These are phyloP conservation scores for Ammodytes marinus DNA, from an alignment of 2,113 vertebrate species.

Conservation along the genomic window DNA sequence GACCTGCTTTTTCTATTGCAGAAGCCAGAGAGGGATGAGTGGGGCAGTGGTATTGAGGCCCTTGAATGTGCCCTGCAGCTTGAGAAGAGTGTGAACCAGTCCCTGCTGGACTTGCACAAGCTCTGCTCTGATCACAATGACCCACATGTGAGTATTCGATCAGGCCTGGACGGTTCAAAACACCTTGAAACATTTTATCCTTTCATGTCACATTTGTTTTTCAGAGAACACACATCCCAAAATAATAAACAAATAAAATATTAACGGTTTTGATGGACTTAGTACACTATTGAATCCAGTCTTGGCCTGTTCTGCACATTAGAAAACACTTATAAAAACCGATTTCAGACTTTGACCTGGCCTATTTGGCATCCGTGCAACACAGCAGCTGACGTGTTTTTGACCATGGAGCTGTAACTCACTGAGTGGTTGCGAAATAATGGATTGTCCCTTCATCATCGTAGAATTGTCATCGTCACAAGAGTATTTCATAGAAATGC, in stretches of 20 bases:
- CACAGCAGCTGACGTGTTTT: background rate
- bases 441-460: accelerated
- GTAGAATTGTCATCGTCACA: background rate
- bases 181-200: background rate
- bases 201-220: background rate
- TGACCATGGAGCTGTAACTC: background rate
- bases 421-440: background rate
- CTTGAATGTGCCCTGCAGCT: constrained; percentile 94
- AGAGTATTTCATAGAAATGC: background rate
- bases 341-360: constrained; percentile 3
- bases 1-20: constrained; percentile 50
- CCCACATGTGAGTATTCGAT: constrained; percentile 90
- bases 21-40: constrained; percentile 95
- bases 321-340: constrained; percentile 1
- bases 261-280: background rate
- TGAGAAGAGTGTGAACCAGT: constrained; percentile 89
- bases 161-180: background rate
- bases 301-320: background rate
- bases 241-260: background rate
- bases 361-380: background rate
- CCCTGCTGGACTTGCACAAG: constrained; percentile 94
- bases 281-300: background rate
- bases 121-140: constrained; percentile 92
- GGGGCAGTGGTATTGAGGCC: constrained; percentile 93
- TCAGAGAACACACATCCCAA: background rate